These are phyloP conservation scores for Apomyelois bistriatella DNA, from an alignment of 2,888 invertebrate species.

Conservation along the genomic window DNA sequence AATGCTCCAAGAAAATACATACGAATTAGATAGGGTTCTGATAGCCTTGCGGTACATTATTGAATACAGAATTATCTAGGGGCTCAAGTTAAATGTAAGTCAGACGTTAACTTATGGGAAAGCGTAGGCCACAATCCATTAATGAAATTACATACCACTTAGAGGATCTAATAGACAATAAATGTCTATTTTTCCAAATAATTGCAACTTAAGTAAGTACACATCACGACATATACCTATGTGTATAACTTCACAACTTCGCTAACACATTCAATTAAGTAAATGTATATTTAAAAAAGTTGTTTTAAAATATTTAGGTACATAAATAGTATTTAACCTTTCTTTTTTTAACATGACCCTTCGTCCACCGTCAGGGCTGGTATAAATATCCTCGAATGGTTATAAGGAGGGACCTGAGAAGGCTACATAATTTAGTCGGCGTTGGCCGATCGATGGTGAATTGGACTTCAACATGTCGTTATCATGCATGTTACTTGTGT, in stretches of 20 bases:
- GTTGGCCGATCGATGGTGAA: constrained; percentile 53
- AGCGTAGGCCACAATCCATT: constrained; percentile 28
- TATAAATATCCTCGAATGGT: constrained; percentile 54
- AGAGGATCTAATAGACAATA: constrained; percentile 6
- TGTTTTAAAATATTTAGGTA: too few relatives aligned
- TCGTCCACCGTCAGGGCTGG: constrained; percentile 36
- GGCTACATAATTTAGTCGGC: constrained; percentile 59
- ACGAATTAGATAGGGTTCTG: constrained; percentile 6
- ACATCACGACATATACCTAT: too few relatives aligned
- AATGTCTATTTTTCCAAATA: neutral
- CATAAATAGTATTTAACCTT: constrained; percentile 42
- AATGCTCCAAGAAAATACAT: neutral
- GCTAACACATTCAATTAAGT: too few relatives aligned
- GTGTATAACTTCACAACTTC: too few relatives aligned
- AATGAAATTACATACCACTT: constrained; percentile 29
- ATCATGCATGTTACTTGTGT: constrained; percentile 7
- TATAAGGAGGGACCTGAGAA: constrained; percentile 29
- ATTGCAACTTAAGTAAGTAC: too few relatives aligned
- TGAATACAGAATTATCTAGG: constrained; percentile 20
- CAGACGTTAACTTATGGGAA: constrained; percentile 18
- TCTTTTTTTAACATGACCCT: constrained; percentile 47
- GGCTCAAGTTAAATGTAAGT: constrained; percentile 20
- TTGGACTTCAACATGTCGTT: constrained; percentile 27
- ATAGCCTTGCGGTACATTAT: constrained; percentile 12
- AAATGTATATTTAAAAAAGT: too few relatives aligned